Evolutionary conservation across 2,797 vertebrate genomes (phyloP), one percentile per base, ranked within the genome.

Genomic region (Salarias fasciatus): DNA sequence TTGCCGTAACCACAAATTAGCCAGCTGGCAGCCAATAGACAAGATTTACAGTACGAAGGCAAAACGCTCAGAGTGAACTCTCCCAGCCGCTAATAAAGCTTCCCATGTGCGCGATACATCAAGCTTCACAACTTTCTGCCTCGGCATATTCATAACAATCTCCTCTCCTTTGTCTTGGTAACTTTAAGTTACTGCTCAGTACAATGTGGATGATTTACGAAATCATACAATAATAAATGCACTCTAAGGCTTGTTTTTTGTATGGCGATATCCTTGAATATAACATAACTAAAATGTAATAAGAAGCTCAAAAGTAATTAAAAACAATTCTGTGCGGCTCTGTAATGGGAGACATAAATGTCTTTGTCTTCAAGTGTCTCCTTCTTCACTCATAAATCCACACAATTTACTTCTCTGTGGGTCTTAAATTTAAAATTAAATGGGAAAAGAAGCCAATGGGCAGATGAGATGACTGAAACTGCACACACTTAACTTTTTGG

Each of bases 401-500:
- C 66, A 47, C 10, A 61, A 67, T 31, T 64, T 31, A 2, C 44
- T 31, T 47, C 43, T 77, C 51, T 49, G 18, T 69, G 58, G 56
- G 63, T 51, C 72, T 75, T 47, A 61, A 59, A 75, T 70, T 51
- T 63, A 33, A 61, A 60, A 59, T 50, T 57, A 58, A 80, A 73
- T 18, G 37, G 45, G 18, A 31, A 18, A 64, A 66, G 5, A 5
- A 71, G 77, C 66, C 72, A 76, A 64, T 69, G 58, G 75, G 77
- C 55, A 50, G 69, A 82, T 77, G 69, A 75, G 59, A 79, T 64
- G 68, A 77, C 73, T 75, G 71, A 76, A 75, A 73, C 74, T 64
- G 62, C 62, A 75, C 64, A 76, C 75, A 80, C 81, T 84, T 79
- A 69, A 79, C 68, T 80, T 68, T 64, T 63, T 78, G 79, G 80